Evolutionary conservation across 2,113 vertebrate species (phyloP).

Genomic region (Oryzias melastigma): DNA sequence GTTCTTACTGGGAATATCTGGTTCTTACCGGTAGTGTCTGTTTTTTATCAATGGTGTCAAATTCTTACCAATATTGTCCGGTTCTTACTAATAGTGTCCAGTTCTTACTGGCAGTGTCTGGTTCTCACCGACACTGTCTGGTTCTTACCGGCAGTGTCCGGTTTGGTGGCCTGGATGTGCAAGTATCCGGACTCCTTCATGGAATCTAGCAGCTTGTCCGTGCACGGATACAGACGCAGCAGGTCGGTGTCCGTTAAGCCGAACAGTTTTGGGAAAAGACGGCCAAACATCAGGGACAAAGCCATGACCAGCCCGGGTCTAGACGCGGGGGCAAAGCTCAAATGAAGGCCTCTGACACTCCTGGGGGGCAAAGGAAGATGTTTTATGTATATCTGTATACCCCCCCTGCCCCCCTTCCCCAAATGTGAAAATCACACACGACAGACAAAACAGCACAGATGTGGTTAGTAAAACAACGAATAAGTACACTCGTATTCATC

Average conservation of each 20-base stretch:
- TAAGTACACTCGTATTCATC: too few relatives aligned
- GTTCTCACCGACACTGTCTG: too few relatives aligned
- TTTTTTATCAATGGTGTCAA: conserved; percentile 19
- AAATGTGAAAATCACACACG: too few relatives aligned
- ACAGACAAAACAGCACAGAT: too few relatives aligned
- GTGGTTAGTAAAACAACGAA: too few relatives aligned
- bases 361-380: conserved; percentile 53
- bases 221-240: conserved; percentile 71
- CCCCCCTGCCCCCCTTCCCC: too few relatives aligned
- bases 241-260: conserved; percentile 78
- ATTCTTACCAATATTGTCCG: too few relatives aligned
- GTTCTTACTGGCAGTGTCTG: conserved; percentile 73
- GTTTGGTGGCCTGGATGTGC: conserved; percentile 90
- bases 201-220: conserved; percentile 68
- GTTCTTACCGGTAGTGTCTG: conserved; percentile 84
- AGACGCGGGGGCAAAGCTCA: conserved; percentile 72
- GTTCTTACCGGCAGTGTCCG: conserved; percentile 84
- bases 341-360: conserved; percentile 81
- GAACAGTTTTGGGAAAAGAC: conserved; percentile 77
- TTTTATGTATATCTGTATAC: too few relatives aligned
- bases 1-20: conserved; percentile 47
- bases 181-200: conserved; percentile 84
- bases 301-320: conserved; percentile 28
- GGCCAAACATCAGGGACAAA: conserved; percentile 76
- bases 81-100: too few relatives aligned